phyloP scores from a whole-genome alignment of 2,113 vertebrate genomes.

The Pachycephala philippinensis region DNA sequence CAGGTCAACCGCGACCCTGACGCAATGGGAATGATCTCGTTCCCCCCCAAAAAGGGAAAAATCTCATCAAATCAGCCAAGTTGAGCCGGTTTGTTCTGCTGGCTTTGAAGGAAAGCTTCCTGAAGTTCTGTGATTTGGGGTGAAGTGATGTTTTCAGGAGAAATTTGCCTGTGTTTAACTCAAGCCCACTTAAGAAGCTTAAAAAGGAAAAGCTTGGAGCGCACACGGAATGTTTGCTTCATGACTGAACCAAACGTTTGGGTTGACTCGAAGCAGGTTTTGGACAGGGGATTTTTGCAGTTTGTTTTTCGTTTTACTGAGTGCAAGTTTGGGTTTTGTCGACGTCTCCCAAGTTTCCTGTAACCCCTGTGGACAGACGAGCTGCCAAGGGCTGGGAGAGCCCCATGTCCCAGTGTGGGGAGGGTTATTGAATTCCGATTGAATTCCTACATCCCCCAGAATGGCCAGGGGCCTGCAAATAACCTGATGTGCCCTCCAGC shows the following conservation, averaged over 20 bases:
- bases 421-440: background rate
- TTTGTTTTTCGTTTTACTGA: background rate
- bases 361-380: background rate
- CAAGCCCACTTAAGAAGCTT: slow-evolving; percentile 5
- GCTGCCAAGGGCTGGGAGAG: background rate
- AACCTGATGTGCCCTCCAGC: background rate
- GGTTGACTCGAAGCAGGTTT: background rate
- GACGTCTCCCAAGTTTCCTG: background rate
- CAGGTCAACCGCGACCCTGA: fast-evolving
- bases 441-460: background rate
- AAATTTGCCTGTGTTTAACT: slow-evolving; percentile 3
- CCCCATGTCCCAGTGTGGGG: background rate
- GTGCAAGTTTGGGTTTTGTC: background rate
- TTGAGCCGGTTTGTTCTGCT: background rate
- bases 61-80: background rate
- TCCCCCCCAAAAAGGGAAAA: background rate
- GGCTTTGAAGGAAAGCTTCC: background rate
- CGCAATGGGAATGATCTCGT: fast-evolving
- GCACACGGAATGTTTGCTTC: background rate
- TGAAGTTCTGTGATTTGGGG: background rate
- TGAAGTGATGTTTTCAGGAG: background rate
- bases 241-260: background rate
- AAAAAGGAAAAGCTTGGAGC: background rate
- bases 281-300: background rate
- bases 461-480: background rate